Evolutionary conservation across 2,113 vertebrate genomes (phyloP), one percentile per base, ranked within the genome.

Genomic region (Oncorhynchus gorbuscha): DNA sequence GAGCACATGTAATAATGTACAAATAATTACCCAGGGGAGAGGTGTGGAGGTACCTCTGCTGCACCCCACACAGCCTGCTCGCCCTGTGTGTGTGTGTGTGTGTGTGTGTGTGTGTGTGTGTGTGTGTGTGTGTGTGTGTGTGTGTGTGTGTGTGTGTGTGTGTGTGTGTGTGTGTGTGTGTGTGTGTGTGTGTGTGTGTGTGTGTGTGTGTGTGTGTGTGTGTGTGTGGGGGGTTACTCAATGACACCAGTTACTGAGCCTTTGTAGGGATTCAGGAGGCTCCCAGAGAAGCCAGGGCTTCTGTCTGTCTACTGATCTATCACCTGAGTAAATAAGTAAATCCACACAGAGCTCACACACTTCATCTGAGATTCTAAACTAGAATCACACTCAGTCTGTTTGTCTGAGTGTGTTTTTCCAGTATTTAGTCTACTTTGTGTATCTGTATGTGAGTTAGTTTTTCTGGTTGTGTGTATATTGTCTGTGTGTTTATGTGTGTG

Each of bases 1-100:
- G 89, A 94, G 93, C 92, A 94, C 89, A 92, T 94, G 93, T 94
- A 94, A 94, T 94, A 93, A 94, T 94, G 93, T 93, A 94, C 92
- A 93, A 94, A 94, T 94, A 94, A 94, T 94, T 94, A 94, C 94
- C 93, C 93, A 83, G 81, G 92, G 92, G 94, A 94, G 84, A 90
- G 84, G 81, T 85, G 87, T 81, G 83, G 83, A 86, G 88, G 88
- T 79, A 87, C 87, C 83, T 83, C 73, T 62, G 76, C 73, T 75
- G 76, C 83, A 80, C 81, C 84, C 82, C 82, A 75, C 82, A 28
- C 69, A 70, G 80, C 69, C 79, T 75, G 83, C 79, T 82, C 72
- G 72, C 51, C 81, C 77, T 87, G 79, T 68, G 2, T 67, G 24
- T 67, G 24, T 26, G 24, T 30, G 3, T 30, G 11, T 39, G 30